Conservation (phyloP, 2,113 vertebrate species). For the Prolemur simus region DNA sequence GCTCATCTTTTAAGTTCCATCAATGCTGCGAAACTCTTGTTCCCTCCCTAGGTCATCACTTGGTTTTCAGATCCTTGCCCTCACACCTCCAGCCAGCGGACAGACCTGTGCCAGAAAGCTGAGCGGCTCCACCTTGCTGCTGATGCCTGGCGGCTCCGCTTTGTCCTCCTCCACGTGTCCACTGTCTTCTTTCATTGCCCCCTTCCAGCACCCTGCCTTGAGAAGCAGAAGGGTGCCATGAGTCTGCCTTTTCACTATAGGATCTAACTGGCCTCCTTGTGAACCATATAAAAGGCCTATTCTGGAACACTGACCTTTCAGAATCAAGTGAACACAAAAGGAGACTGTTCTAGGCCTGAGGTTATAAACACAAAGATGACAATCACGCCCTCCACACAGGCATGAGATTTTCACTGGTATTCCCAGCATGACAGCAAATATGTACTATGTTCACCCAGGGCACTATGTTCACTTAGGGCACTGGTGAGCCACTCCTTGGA, state of each 20-base stretch:
- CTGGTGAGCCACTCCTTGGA: neutral
- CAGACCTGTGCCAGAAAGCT: neutral
- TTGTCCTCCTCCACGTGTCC: neutral
- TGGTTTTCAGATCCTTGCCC: neutral
- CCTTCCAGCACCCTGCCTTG: neutral
- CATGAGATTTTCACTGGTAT: neutral
- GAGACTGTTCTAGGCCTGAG: neutral
- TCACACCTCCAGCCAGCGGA: neutral
- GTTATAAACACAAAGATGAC: conserved; percentile 15
- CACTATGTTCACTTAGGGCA: too few relatives aligned
- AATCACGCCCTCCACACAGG: neutral
- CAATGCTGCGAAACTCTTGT: neutral
- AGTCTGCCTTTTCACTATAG: neutral
- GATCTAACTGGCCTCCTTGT: neutral
- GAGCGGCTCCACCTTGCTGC: neutral
- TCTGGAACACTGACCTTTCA: conserved; percentile 16
- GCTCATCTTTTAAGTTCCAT: neutral
- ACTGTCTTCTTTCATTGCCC: neutral
- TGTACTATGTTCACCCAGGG: neutral
- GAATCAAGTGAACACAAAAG: neutral
- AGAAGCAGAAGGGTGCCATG: neutral
- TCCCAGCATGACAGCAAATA: neutral
- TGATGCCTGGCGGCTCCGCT: neutral
- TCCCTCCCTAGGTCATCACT: neutral
- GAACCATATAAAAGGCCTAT: neutral